Conservation (phyloP, 1,140 invertebrate genomes). For the Globodera ellingtonae region DNA sequence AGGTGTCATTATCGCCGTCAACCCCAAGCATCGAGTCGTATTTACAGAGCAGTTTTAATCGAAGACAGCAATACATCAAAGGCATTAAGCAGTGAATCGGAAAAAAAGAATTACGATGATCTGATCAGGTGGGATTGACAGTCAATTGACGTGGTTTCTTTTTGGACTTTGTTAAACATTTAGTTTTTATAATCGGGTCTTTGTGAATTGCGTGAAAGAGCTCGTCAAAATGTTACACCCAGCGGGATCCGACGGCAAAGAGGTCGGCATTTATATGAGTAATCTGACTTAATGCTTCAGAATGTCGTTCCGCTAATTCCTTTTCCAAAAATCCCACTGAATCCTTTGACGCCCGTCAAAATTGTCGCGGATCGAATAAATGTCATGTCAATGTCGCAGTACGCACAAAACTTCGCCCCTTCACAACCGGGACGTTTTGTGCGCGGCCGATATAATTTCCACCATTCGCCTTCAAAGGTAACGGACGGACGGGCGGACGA, state of each 20-base stretch:
- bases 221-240: constrained; percentile 57
- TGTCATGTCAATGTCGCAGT: constrained; percentile 44
- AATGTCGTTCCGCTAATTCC: constrained; percentile 40
- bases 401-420: constrained; percentile 22
- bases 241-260: constrained; percentile 44
- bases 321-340: constrained; percentile 45
- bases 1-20: constrained; percentile 50
- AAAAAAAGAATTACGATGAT: constrained; percentile 46
- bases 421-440: constrained; percentile 15
- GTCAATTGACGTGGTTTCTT: neutral
- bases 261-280: constrained; percentile 36
- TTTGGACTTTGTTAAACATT: constrained; percentile 7
- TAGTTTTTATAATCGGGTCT: constrained; percentile 57
- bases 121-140: constrained; percentile 41
- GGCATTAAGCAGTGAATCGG: constrained; percentile 43
- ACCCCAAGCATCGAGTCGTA: constrained; percentile 50
- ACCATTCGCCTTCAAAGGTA: constrained; percentile 53
- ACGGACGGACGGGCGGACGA: too few species aligned
- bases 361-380: constrained; percentile 44
- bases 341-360: constrained; percentile 53
- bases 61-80: constrained; percentile 37
- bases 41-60: constrained; percentile 55
- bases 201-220: constrained; percentile 51
- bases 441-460: constrained; percentile 41
- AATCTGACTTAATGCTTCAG: constrained; percentile 35